phyloP scores from a whole-genome alignment of 2,888 invertebrate genomes.

The Drosophila antonietae region DNA sequence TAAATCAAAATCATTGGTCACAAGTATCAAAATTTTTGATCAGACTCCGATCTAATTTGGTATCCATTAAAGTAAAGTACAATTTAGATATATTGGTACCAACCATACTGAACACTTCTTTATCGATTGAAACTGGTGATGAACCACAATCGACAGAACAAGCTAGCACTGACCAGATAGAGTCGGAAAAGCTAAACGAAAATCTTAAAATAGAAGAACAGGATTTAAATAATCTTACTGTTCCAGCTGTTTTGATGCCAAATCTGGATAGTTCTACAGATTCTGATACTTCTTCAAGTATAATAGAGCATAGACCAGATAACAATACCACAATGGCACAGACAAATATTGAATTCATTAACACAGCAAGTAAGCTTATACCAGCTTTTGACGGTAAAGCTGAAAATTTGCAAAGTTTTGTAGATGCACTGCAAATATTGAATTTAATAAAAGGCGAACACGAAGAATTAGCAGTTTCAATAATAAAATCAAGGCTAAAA shows the following conservation, averaged over 20 bases:
- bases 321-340: conserved; percentile 17
- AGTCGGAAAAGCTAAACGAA: not conserved
- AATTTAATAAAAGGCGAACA: not conserved
- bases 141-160: no score
- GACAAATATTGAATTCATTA: conserved; percentile 22
- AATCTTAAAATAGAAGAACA: not conserved
- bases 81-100: no score
- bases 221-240: not conserved
- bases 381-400: conserved; percentile 2
- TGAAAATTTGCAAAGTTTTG: conserved; percentile 19
- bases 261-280: not conserved
- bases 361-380: conserved; percentile 23
- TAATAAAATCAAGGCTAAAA: conserved; percentile 21
- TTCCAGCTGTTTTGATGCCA: not conserved
- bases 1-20: no score
- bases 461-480: not conserved
- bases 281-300: conserved; percentile 2
- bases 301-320: conserved; percentile 5
- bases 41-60: no score
- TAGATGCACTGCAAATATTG: conserved; percentile 18
- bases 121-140: no score
- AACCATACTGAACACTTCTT: no score
- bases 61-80: no score
- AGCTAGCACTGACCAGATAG: not conserved
- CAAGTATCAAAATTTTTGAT: no score